Evolutionary conservation across 2,888 invertebrate genomes (phyloP), one percentile per base, ranked within the genome.

Genomic region (Linnaemya vulpina): DNA sequence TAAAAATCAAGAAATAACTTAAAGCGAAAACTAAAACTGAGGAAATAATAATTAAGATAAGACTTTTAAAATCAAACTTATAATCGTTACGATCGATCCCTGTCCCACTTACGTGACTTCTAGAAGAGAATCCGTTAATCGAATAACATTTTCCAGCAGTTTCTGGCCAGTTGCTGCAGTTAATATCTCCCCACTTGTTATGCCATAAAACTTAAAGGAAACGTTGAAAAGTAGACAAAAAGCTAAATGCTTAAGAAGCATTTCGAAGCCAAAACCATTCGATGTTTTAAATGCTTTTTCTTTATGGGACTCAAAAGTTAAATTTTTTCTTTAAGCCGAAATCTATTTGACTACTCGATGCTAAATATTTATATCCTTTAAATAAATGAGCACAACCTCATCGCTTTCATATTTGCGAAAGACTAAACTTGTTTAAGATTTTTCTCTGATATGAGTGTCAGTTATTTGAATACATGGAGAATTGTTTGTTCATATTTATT

Each of bases 41-140:
- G n/a, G n/a, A n/a, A n/a, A n/a, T n/a, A n/a, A n/a, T n/a, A n/a
- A n/a, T n/a, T n/a, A n/a, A n/a, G n/a, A n/a, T n/a, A n/a, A n/a
- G n/a, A n/a, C n/a, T n/a, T n/a, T n/a, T n/a, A n/a, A n/a, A n/a
- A n/a, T n/a, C n/a, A n/a, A n/a, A n/a, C n/a, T n/a, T n/a, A n/a
- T n/a, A n/a, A n/a, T n/a, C n/a, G n/a, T n/a, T n/a, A n/a, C n/a
- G n/a, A n/a, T n/a, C n/a, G n/a, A n/a, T n/a, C n/a, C 62, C 51
- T 20, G 3, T 11, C 70, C 7, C 40, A 84, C 84, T 84, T 74
- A 84, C 84, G 68, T 78, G 30, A 65, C 17, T 74, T 81, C 55
- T 22, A 74, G 25, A 10, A 65, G 15, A n/a, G n/a, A 43, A n/a
- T 78, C 68, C 35, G n/a, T 63, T 78, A 74, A 35, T 35, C 73